Conservation (phyloP, 2,888 invertebrate species). For the Lydus trimaculatus region DNA sequence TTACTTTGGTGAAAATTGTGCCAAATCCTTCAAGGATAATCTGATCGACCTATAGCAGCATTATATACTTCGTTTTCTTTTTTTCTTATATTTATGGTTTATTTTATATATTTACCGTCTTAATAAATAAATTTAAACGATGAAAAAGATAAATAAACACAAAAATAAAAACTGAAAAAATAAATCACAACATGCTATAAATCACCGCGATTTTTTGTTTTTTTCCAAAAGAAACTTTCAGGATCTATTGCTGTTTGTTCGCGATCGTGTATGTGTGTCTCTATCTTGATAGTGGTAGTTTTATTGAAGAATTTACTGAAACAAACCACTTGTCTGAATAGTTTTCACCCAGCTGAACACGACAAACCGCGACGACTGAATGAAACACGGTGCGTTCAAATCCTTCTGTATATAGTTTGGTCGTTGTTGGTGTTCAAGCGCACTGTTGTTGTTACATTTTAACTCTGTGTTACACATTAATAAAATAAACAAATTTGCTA, state of each 20-base stretch:
- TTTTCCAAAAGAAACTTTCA: background rate
- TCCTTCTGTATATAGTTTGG: slow-evolving; percentile 29
- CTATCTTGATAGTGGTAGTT: background rate
- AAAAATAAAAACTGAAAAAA: background rate
- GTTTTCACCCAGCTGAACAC: slow-evolving; percentile 29
- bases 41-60: background rate
- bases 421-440: slow-evolving; percentile 30
- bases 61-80: background rate
- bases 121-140: background rate
- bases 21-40: background rate
- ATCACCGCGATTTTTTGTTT: background rate
- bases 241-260: background rate
- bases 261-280: background rate
- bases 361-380: slow-evolving; percentile 38
- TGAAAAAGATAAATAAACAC: background rate
- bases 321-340: slow-evolving; percentile 29
- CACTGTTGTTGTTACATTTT: slow-evolving; percentile 15
- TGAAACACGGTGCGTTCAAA: slow-evolving; percentile 30
- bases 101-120: background rate
- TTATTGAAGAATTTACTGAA: slow-evolving; percentile 15
- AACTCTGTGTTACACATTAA: slow-evolving; percentile 24
- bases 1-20: background rate
- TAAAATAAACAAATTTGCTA: background rate
- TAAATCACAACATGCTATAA: slow-evolving; percentile 1
- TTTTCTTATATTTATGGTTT: too few relatives aligned